Evolutionary conservation across 2,113 vertebrate genomes (phyloP).

Genomic region (Phasianus colchicus): DNA sequence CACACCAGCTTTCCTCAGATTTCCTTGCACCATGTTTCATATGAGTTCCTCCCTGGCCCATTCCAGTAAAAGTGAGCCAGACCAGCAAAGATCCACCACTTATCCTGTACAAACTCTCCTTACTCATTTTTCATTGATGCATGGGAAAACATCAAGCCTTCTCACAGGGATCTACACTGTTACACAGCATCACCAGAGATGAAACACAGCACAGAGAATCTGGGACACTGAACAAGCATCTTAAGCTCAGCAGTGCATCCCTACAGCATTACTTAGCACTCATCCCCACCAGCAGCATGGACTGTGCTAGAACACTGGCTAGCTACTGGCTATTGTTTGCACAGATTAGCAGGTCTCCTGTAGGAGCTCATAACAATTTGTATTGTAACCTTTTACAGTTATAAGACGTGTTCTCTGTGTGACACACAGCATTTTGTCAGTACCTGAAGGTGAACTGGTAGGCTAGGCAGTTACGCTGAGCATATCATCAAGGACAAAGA

Average conservation of each 20-base stretch:
- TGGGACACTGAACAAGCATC: background rate
- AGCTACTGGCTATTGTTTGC: rapidly evolving
- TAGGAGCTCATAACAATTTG: background rate
- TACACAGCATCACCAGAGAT: background rate
- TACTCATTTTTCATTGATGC: background rate
- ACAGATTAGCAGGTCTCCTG: background rate
- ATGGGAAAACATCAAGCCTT: background rate
- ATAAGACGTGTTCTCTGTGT: background rate
- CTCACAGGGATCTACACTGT: background rate
- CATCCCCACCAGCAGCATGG: background rate
- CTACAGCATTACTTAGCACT: background rate
- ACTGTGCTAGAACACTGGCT: background rate
- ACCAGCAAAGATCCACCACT: background rate
- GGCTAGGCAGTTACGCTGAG: background rate
- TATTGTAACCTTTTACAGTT: background rate
- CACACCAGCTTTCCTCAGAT: background rate
- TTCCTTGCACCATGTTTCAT: background rate
- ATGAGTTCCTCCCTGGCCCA: background rate
- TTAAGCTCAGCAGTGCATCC: background rate
- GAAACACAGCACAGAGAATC: background rate
- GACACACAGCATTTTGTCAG: background rate
- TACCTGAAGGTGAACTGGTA: background rate
- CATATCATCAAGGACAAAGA: background rate
- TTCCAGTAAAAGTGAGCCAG: background rate
- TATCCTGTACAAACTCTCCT: background rate